A percentile compares a stretch with the other conserved stretches of the same genome.
Evolutionary conservation across 1,140 invertebrate genomes (phyloP).

Genomic region (Ylistrum balloti): DNA sequence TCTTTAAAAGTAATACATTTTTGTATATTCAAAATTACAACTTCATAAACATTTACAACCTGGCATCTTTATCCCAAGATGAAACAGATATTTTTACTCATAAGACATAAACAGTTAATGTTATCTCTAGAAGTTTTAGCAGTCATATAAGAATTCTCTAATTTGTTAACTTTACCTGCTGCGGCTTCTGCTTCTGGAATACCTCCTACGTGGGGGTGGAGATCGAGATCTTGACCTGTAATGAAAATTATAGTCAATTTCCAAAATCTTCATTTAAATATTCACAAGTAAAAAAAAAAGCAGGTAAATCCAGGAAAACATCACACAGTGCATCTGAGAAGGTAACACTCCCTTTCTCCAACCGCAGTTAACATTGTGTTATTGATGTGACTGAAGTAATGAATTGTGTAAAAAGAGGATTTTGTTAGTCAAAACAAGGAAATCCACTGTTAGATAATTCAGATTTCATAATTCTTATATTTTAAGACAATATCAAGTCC

Average conservation of each 20-base stretch:
- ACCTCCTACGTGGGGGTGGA: background rate
- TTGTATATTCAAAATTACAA: too few relatives aligned
- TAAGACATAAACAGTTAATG: too few relatives aligned
- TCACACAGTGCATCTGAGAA: background rate
- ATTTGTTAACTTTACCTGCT: background rate
- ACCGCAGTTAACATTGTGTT: background rate
- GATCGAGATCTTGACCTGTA: conserved; percentile 18
- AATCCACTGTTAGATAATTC: background rate
- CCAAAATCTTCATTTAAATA: background rate
- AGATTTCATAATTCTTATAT: background rate
- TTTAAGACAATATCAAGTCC: background rate
- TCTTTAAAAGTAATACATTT: too few relatives aligned
- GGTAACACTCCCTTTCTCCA: background rate
- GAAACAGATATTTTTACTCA: too few relatives aligned
- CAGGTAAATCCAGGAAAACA: background rate
- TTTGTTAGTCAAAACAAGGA: conserved; percentile 1
- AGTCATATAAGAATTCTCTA: background rate
- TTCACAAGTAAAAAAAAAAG: background rate
- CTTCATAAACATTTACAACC: too few relatives aligned
- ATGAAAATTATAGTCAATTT: background rate
- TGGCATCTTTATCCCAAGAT: too few relatives aligned
- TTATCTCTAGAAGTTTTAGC: too few relatives aligned
- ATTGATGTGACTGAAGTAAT: background rate
- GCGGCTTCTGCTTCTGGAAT: conserved; percentile 30
- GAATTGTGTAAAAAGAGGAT: background rate